Conservation (phyloP, 2,113 vertebrate genomes). For the Phocoena sinus region DNA sequence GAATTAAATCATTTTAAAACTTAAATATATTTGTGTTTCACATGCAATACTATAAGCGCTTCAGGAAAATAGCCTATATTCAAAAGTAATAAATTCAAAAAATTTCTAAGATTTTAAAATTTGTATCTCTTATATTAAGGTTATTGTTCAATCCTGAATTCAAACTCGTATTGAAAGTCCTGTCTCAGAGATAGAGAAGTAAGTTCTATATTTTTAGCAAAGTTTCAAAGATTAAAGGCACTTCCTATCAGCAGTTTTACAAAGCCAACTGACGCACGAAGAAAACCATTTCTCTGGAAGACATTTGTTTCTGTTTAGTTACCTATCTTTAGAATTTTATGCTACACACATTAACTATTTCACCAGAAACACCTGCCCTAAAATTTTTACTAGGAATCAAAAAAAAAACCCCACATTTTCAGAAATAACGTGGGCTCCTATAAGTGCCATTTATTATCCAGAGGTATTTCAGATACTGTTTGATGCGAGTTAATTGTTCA, state of each 20-base stretch:
- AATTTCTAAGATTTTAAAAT: background rate
- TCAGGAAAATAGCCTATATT: constrained; percentile 26
- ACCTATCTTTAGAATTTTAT: too few species aligned
- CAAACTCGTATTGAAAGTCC: constrained; percentile 47
- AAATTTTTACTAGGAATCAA: background rate
- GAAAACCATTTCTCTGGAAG: constrained; percentile 45
- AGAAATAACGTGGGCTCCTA: background rate
- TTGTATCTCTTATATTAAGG: background rate
- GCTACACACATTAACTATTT: constrained; percentile 21
- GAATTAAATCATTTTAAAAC: constrained; percentile 32
- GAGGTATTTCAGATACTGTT: background rate
- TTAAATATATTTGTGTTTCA: constrained; percentile 39
- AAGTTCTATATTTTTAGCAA: constrained; percentile 33
- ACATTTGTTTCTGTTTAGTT: constrained; percentile 48
- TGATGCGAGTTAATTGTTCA: background rate
- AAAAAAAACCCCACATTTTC: background rate
- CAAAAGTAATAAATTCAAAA: constrained; percentile 48
- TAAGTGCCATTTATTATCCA: background rate
- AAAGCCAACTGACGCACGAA: constrained; percentile 1
- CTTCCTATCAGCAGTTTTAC: constrained; percentile 40
- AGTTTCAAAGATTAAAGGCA: constrained; percentile 25
- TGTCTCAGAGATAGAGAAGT: background rate
- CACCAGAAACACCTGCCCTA: constrained; percentile 37
- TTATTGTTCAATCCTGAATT: background rate
- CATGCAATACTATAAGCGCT: background rate